phyloP scores from a whole-genome alignment of 1,140 invertebrate genomes.

The Danaus melanippus region DNA sequence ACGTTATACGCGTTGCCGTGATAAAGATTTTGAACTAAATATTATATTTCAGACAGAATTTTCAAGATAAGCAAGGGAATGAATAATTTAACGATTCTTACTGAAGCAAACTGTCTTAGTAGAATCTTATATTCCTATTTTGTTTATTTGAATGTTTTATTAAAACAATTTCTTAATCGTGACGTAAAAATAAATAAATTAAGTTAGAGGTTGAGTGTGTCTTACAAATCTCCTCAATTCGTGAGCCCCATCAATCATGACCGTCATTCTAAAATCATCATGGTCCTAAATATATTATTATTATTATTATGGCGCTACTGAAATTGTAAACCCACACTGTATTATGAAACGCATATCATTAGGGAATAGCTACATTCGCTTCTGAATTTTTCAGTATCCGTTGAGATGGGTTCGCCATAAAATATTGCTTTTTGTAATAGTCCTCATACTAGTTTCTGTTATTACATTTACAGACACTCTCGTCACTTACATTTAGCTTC shows the following conservation, averaged over 20 bases:
- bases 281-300: slow-evolving; percentile 53
- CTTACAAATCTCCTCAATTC: too few species aligned
- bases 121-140: too few species aligned
- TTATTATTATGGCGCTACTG: slow-evolving; percentile 47
- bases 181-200: too few species aligned
- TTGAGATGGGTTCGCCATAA: slow-evolving; percentile 24
- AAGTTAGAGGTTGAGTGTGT: too few species aligned
- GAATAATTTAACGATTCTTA: too few species aligned
- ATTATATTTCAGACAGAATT: too few species aligned
- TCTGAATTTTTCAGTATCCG: slow-evolving; percentile 44
- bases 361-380: slow-evolving; percentile 37
- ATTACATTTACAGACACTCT: slow-evolving; percentile 3
- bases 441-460: slow-evolving; percentile 2
- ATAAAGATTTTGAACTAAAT: background rate
- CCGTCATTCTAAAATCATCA: slow-evolving; percentile 43
- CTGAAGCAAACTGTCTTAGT: too few species aligned
- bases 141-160: too few species aligned
- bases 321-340: slow-evolving; percentile 44
- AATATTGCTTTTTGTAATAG: slow-evolving; percentile 18
- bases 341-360: slow-evolving; percentile 39
- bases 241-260: too few species aligned
- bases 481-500: too few species aligned
- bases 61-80: too few species aligned
- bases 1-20: slow-evolving; percentile 5
- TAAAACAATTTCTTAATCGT: too few species aligned